Conservation (phyloP, 2,113 vertebrate genomes). For the Hemibagrus wyckioides region DNA sequence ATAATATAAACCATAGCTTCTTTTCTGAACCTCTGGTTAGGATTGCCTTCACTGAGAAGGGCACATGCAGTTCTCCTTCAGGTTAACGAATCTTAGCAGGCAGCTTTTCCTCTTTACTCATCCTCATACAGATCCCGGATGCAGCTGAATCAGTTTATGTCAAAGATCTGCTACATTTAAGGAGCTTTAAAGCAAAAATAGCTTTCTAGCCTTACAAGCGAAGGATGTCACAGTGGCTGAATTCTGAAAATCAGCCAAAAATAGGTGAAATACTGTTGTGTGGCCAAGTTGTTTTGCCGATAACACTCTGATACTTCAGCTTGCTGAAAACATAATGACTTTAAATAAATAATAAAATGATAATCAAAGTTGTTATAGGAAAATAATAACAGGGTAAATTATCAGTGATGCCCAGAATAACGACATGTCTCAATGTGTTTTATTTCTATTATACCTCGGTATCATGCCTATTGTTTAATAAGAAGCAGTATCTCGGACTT, state of each 20-base stretch:
- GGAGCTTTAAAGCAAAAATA: background rate
- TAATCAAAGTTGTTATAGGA: too few species aligned
- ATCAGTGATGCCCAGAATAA: background rate
- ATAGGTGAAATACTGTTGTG: background rate
- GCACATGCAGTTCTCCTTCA: background rate
- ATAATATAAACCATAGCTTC: too few species aligned
- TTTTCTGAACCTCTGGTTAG: background rate
- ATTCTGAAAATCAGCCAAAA: background rate
- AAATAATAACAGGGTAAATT: background rate
- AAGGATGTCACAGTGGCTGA: background rate
- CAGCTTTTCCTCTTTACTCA: background rate
- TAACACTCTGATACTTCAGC: background rate
- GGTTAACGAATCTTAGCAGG: background rate
- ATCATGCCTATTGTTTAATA: background rate
- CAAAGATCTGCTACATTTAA: background rate
- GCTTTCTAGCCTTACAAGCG: background rate
- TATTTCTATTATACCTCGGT: background rate
- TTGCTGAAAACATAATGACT: background rate
- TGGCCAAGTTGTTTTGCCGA: background rate
- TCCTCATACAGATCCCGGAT: background rate
- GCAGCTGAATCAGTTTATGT: background rate
- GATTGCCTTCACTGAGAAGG: background rate
- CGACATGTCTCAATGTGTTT: background rate
- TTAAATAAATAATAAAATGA: background rate
- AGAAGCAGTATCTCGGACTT: background rate